Evolutionary conservation across 1,140 invertebrate genomes (phyloP).

Genomic region (Platyscapa corneri): DNA sequence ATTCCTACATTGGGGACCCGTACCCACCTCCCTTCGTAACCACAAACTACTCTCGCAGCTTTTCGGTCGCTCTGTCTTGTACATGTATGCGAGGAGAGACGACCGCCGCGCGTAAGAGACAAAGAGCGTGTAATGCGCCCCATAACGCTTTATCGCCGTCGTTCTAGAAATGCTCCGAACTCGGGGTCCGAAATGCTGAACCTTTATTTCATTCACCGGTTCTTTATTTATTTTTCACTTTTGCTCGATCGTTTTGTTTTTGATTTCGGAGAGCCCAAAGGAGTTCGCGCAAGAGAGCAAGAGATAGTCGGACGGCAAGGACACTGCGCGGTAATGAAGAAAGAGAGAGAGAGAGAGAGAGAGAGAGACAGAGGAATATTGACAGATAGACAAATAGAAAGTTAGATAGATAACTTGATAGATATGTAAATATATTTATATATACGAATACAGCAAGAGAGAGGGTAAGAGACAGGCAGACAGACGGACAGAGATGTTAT

Average conservation of each 20-base stretch:
- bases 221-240: constrained; percentile 54
- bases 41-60: constrained; percentile 17
- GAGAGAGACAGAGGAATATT: neutral
- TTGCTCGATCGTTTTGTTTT: constrained; percentile 50
- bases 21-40: constrained; percentile 34
- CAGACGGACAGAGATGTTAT: neutral
- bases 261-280: constrained; percentile 25
- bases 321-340: neutral
- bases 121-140: constrained; percentile 57
- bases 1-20: constrained; percentile 54
- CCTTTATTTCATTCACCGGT: constrained; percentile 56
- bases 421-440: neutral
- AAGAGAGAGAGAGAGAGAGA: neutral
- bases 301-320: neutral
- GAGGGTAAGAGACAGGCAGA: neutral
- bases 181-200: constrained; percentile 11
- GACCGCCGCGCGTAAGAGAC: constrained; percentile 39
- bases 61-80: constrained; percentile 49
- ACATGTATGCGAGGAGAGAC: constrained; percentile 8
- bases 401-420: neutral
- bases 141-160: constrained; percentile 60
- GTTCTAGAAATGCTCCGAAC: constrained; percentile 55
- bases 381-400: neutral
- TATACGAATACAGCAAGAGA: neutral
- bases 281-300: neutral